Evolutionary conservation across 92 coral and sea anemone species (phyloP).

Genomic region (Epizoanthus scotinus): DNA sequence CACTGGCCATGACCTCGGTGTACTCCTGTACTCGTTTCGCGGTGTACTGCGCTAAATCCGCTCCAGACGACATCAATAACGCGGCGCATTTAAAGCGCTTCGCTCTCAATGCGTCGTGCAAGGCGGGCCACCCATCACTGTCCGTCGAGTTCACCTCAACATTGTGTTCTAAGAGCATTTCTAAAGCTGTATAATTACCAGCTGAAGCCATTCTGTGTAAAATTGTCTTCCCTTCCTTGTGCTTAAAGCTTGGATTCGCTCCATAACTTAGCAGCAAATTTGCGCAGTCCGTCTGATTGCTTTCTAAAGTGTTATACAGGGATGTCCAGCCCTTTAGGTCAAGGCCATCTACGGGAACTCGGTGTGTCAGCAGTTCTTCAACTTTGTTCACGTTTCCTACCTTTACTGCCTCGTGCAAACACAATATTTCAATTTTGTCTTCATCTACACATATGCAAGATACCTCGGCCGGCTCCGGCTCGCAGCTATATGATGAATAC

Average conservation of each 20-base stretch:
- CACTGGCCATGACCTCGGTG: neutral
- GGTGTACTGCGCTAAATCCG: slow-evolving; percentile 66
- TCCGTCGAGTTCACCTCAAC: slow-evolving; percentile 63
- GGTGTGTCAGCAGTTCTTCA: slow-evolving; percentile 50
- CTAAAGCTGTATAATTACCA: slow-evolving; percentile 72
- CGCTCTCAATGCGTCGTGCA: slow-evolving; percentile 72
- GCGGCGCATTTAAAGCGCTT: slow-evolving; percentile 77
- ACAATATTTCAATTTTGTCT: slow-evolving; percentile 48
- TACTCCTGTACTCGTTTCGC: slow-evolving; percentile 72
- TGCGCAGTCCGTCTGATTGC: slow-evolving; percentile 66
- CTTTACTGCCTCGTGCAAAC: slow-evolving; percentile 79
- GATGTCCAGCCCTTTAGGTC: slow-evolving; percentile 78
- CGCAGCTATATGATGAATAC: neutral
- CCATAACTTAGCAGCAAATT: slow-evolving; percentile 57
- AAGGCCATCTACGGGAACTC: slow-evolving; percentile 62
- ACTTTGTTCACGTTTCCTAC: slow-evolving; percentile 51
- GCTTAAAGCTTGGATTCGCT: slow-evolving; percentile 65
- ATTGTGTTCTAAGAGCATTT: slow-evolving; percentile 59
- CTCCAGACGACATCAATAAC: slow-evolving; percentile 73
- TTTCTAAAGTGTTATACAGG: slow-evolving; percentile 65
- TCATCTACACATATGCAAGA: neutral
- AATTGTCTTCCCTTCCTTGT: slow-evolving; percentile 58
- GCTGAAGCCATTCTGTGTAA: slow-evolving; percentile 66
- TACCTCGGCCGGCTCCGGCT: neutral
- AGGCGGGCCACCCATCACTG: slow-evolving; percentile 79